phyloP scores from a whole-genome alignment of 92 coral and sea anemone species.

The Montipora capitata region DNA sequence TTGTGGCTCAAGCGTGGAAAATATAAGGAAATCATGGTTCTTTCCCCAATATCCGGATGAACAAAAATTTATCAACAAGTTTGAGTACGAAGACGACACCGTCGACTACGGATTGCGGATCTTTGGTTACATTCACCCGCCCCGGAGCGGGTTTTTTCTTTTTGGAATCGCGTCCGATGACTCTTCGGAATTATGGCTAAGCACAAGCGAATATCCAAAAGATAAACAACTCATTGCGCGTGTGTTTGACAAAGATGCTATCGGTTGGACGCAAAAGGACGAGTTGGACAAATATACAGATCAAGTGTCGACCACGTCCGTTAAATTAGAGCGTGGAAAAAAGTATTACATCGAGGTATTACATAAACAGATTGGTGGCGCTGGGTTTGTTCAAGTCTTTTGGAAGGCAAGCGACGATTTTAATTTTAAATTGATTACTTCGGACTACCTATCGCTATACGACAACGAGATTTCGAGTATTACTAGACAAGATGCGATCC shows the following conservation, averaged over 20 bases:
- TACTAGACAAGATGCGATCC: neutral
- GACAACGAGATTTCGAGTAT: neutral
- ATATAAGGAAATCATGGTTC: too few species aligned
- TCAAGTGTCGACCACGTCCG: neutral
- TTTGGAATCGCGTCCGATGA: slow-evolving; percentile 52
- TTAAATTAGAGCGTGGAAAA: slow-evolving; percentile 18
- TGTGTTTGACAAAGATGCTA: neutral
- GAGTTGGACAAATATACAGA: slow-evolving; percentile 15
- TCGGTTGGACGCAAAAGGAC: slow-evolving; percentile 18
- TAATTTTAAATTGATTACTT: slow-evolving; percentile 26
- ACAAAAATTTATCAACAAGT: too few species aligned
- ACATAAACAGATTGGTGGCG: slow-evolving; percentile 50
- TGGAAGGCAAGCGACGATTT: slow-evolving; percentile 38
- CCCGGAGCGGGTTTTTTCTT: neutral
- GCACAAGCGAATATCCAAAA: slow-evolving; percentile 41
- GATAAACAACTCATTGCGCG: slow-evolving; percentile 19
- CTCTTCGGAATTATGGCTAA: slow-evolving; percentile 57
- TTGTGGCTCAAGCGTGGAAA: too few species aligned
- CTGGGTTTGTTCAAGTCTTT: slow-evolving; percentile 27
- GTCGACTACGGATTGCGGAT: too few species aligned
- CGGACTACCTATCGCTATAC: slow-evolving; percentile 23
- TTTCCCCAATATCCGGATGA: too few species aligned
- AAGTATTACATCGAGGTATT: slow-evolving; percentile 59
- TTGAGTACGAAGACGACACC: too few species aligned
- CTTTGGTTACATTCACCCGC: too few species aligned